Conservation (phyloP, 2,888 invertebrate genomes). For the Maniola hyperantus region DNA sequence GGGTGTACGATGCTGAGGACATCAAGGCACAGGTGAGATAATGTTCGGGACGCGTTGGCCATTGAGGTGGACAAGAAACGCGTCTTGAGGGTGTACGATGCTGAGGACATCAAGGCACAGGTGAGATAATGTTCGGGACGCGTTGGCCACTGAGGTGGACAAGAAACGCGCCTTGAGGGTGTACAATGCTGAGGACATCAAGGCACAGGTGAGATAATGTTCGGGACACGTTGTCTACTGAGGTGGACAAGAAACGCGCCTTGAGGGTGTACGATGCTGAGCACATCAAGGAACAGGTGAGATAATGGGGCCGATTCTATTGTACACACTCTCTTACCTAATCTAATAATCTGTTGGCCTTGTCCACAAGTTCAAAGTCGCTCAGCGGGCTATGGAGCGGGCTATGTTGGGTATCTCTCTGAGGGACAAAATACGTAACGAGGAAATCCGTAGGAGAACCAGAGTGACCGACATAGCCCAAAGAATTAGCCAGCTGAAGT, state of each 20-base stretch:
- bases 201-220: constrained; percentile 45
- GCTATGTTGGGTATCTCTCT: too few species aligned
- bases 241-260: constrained; percentile 60
- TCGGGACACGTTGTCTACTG: constrained; percentile 57
- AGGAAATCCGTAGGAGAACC: too few species aligned
- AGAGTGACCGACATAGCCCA: too few species aligned
- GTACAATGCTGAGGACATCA: constrained; percentile 68
- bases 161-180: constrained; percentile 63
- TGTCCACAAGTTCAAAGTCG: too few species aligned
- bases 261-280: constrained; percentile 69
- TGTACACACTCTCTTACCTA: too few species aligned
- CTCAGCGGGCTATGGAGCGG: too few species aligned
- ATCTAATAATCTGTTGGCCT: too few species aligned
- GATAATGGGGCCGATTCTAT: too few species aligned
- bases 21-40: constrained; percentile 51
- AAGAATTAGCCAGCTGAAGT: too few species aligned
- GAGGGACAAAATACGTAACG: too few species aligned
- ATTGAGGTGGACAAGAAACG: constrained; percentile 60
- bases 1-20: constrained; percentile 71
- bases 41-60: constrained; percentile 52
- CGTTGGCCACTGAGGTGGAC: constrained; percentile 57
- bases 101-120: constrained; percentile 64
- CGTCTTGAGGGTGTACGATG: constrained; percentile 67
- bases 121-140: constrained; percentile 46
- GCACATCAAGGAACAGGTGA: constrained; percentile 57